Conservation (phyloP, 2,113 vertebrate species). For the Corapipo altera region DNA sequence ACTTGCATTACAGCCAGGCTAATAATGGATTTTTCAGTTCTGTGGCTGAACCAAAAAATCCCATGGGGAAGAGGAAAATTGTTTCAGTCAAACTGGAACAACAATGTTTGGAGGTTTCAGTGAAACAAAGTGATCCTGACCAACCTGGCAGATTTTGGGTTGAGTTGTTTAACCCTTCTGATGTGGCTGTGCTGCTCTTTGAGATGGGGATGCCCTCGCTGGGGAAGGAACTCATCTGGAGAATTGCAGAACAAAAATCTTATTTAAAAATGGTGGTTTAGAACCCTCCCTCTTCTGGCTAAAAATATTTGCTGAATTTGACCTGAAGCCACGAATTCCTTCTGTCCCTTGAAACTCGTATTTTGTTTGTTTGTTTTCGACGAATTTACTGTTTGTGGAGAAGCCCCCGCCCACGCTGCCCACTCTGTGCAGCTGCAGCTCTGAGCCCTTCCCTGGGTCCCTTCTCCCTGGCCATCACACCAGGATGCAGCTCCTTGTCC, state of each 20-base stretch:
- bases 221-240: background rate
- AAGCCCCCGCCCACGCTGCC: background rate
- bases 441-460: background rate
- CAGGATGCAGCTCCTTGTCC: background rate
- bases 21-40: slow-evolving; percentile 55
- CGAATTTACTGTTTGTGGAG: background rate
- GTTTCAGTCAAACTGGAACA: background rate
- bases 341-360: slow-evolving; percentile 3
- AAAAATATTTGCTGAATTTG: slow-evolving; percentile 56
- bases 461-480: background rate
- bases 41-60: slow-evolving; percentile 23
- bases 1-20: slow-evolving; percentile 9
- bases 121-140: background rate
- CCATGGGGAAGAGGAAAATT: slow-evolving; percentile 21
- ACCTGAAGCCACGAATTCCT: slow-evolving; percentile 20
- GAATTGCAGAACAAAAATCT: background rate
- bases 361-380: background rate
- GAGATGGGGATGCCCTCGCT: background rate
- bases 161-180: background rate
- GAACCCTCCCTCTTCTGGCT: slow-evolving; percentile 22
- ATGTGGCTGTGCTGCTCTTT: background rate
- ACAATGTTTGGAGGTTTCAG: background rate
- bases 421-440: background rate
- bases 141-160: background rate
- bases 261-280: background rate